Evolutionary conservation across 2,888 invertebrate genomes (phyloP).

Genomic region (Coenonympha glycerion): DNA sequence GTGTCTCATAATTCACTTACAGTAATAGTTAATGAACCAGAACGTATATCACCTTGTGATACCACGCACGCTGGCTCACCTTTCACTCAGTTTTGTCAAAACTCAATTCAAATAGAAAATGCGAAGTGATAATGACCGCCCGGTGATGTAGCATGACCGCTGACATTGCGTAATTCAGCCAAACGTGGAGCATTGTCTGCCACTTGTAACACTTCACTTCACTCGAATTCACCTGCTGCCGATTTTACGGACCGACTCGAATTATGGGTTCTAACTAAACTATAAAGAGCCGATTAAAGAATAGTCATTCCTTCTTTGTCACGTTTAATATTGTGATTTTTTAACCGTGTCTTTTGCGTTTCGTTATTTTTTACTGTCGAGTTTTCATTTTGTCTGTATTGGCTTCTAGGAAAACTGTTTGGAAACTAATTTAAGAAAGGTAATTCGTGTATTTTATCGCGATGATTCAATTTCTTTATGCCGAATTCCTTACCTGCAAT

Average conservation of each 20-base stretch:
- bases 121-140: slow-evolving; percentile 31
- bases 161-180: slow-evolving; percentile 33
- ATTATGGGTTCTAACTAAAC: not conserved
- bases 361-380: not conserved
- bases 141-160: slow-evolving; percentile 37
- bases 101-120: slow-evolving; percentile 33
- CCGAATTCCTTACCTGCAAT: slow-evolving; percentile 20
- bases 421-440: not conserved
- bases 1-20: too few relatives aligned
- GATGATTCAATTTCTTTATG: not conserved
- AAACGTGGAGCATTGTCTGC: slow-evolving; percentile 20
- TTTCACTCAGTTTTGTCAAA: slow-evolving; percentile 30
- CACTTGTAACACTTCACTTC: slow-evolving; percentile 20
- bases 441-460: too few relatives aligned
- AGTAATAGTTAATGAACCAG: too few relatives aligned
- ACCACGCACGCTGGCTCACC: slow-evolving; percentile 20
- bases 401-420: not conserved
- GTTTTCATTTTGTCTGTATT: not conserved
- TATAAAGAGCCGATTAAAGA: slow-evolving; percentile 2
- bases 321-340: not conserved
- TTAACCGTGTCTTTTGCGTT: not conserved
- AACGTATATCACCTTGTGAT: slow-evolving; percentile 11
- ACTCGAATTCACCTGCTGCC: slow-evolving; percentile 17
- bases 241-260: slow-evolving; percentile 4
- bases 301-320: not conserved